Evolutionary conservation across 2,888 invertebrate genomes (phyloP).

Genomic region (Oligia latruncula): DNA sequence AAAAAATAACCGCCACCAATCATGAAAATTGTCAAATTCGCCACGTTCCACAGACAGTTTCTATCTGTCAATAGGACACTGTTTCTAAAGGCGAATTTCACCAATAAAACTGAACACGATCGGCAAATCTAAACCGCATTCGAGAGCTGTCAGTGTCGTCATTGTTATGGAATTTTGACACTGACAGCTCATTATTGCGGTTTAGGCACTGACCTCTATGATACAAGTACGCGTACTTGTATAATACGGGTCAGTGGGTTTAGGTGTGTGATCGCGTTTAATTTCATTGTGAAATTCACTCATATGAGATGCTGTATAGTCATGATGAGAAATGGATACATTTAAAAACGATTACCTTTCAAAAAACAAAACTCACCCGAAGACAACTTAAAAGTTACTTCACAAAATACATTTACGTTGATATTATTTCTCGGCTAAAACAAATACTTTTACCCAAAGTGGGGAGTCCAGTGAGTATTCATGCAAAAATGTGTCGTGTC

Average conservation of each 20-base stretch:
- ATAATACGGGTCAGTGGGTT: too few relatives aligned
- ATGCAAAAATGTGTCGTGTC: constrained; percentile 76
- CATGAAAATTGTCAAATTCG: background rate
- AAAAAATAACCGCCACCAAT: background rate
- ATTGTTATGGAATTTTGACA: background rate
- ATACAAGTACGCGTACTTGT: too few relatives aligned
- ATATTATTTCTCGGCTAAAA: constrained; percentile 57
- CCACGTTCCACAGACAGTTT: background rate
- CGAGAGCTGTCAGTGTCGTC: background rate
- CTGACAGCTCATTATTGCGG: background rate
- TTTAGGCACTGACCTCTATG: too few relatives aligned
- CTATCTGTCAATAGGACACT: background rate
- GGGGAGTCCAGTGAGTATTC: constrained; percentile 61
- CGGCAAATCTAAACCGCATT: background rate
- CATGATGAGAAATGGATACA: background rate
- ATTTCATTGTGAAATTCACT: background rate
- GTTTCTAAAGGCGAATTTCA: background rate
- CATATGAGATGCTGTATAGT: background rate
- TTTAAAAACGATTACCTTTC: background rate
- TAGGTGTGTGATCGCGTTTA: background rate
- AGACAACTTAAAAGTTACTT: constrained; percentile 20
- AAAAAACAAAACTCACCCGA: background rate
- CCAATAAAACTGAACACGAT: background rate
- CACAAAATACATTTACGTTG: constrained; percentile 23
- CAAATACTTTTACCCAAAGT: constrained; percentile 43